These are phyloP conservation scores for Polypterus bichir DNA, from an alignment of 2,113 vertebrate genomes.

Conservation along the genomic window DNA sequence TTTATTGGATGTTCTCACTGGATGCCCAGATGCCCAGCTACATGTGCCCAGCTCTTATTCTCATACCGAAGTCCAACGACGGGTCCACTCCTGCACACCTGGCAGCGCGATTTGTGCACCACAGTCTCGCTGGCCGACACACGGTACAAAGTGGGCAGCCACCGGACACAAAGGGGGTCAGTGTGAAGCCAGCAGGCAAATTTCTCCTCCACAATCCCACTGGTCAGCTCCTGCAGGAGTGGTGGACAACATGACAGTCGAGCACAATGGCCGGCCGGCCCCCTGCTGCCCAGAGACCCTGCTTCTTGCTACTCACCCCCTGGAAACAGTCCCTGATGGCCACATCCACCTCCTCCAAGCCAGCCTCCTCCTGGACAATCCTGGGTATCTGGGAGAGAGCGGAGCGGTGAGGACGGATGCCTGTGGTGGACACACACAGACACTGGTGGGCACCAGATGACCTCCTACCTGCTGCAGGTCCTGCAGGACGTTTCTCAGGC, in stretches of 20 bases:
- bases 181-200: constrained; percentile 61
- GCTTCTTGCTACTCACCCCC: constrained; percentile 42
- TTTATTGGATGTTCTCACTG: not conserved
- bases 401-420: constrained; percentile 11
- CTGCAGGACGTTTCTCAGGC: constrained; percentile 52
- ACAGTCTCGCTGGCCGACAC: constrained; percentile 44
- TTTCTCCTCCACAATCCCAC: constrained; percentile 40
- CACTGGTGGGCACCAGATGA: too few species aligned
- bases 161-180: constrained; percentile 56
- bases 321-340: constrained; percentile 54
- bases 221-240: constrained; percentile 37
- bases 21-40: not conserved
- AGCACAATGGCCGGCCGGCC: too few species aligned
- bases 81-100: constrained; percentile 52
- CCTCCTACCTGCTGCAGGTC: constrained; percentile 61
- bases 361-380: constrained; percentile 48
- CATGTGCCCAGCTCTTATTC: not conserved
- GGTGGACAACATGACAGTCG: too few species aligned
- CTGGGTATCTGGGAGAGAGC: constrained; percentile 49
- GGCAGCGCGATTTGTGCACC: constrained; percentile 51
- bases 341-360: constrained; percentile 45
- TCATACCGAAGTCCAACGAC: constrained; percentile 61
- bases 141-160: constrained; percentile 57
- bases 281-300: not conserved
- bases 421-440: too few species aligned